Evolutionary conservation across 1,140 invertebrate species (phyloP).

Genomic region (Limonius californicus): DNA sequence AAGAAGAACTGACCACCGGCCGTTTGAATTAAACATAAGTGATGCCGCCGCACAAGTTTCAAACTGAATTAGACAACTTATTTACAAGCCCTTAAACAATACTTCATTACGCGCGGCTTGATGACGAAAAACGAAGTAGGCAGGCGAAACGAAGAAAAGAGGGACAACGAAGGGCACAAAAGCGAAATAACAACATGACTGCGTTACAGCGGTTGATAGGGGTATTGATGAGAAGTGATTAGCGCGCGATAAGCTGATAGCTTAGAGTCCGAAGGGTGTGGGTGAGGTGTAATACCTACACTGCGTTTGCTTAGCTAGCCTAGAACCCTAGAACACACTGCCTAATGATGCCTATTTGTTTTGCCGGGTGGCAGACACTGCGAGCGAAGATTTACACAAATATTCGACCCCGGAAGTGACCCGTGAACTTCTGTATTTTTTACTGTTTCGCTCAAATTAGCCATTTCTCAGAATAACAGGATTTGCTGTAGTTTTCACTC

Average conservation of each 20-base stretch:
- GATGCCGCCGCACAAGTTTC: slow-evolving; percentile 1
- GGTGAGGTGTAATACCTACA: slow-evolving; percentile 2
- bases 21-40: slow-evolving; percentile 14
- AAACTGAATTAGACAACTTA: slow-evolving; percentile 13
- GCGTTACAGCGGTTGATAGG: slow-evolving; percentile 19
- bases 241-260: slow-evolving; percentile 29
- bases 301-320: slow-evolving; percentile 5
- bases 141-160: background rate
- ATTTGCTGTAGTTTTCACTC: too few relatives aligned
- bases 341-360: slow-evolving; percentile 11
- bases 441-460: too few relatives aligned
- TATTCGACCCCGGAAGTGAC: slow-evolving; percentile 7
- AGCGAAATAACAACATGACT: background rate
- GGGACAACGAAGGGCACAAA: background rate
- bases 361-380: background rate
- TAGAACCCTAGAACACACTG: slow-evolving; percentile 2
- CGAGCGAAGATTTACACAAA: slow-evolving; percentile 11
- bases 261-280: slow-evolving; percentile 8
- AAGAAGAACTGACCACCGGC: slow-evolving; percentile 28
- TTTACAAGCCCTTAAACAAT: slow-evolving; percentile 7
- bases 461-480: too few relatives aligned
- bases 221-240: slow-evolving; percentile 29
- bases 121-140: background rate
- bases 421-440: background rate
- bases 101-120: background rate